phyloP scores from a whole-genome alignment of 2,888 invertebrate genomes.

The Morpho achilles region DNA sequence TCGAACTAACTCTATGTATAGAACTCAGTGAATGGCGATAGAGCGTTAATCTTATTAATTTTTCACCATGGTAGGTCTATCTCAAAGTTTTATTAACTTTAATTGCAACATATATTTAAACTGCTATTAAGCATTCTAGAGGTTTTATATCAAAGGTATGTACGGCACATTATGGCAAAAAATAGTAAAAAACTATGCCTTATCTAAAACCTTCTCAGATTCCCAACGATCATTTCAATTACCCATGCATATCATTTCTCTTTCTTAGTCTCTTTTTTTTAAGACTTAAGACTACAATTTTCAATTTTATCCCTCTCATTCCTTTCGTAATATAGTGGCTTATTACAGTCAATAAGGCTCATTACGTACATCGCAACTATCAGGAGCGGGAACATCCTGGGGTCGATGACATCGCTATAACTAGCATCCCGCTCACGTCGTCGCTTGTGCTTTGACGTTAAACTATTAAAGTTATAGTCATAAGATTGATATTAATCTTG shows the following conservation, averaged over 20 bases:
- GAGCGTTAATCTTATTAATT: no score
- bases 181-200: not conserved
- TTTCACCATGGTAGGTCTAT: no score
- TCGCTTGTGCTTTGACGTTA: conserved; percentile 19
- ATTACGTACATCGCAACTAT: conserved; percentile 23
- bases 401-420: conserved; percentile 58
- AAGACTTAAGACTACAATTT: not conserved
- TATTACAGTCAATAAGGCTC: conserved; percentile 21
- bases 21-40: no score
- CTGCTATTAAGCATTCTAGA: no score
- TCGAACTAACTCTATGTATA: no score
- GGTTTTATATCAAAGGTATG: no score
- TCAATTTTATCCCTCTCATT: conserved; percentile 7
- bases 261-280: conserved; percentile 1
- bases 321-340: conserved; percentile 15
- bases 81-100: no score
- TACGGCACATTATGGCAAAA: no score
- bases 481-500: conserved; percentile 20
- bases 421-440: conserved; percentile 41
- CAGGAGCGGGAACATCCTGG: conserved; percentile 44
- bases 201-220: conserved; percentile 4
- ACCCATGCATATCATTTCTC: conserved; percentile 10
- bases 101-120: no score
- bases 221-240: conserved; percentile 4
- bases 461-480: conserved; percentile 22